Conservation (phyloP, 2,888 invertebrate genomes). For the Macaria liturata region DNA sequence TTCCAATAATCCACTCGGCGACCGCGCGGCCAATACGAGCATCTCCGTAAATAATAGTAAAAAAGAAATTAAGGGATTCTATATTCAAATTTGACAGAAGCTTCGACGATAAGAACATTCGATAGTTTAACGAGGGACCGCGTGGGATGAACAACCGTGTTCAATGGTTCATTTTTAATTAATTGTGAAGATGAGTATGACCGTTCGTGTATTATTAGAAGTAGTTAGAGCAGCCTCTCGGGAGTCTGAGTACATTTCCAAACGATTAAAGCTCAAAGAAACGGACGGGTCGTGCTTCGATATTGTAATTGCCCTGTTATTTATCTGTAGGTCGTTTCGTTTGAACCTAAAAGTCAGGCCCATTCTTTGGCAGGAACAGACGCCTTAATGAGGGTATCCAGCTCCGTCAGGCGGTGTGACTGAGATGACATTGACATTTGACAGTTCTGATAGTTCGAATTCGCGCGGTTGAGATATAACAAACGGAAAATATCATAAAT, state of each 20-base stretch:
- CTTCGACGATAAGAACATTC: slow-evolving; percentile 75
- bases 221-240: slow-evolving; percentile 54
- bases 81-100: slow-evolving; percentile 78
- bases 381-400: slow-evolving; percentile 46
- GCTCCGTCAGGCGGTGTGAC: no score
- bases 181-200: slow-evolving; percentile 60
- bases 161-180: slow-evolving; percentile 73
- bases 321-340: slow-evolving; percentile 60
- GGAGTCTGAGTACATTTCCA: slow-evolving; percentile 61
- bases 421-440: no score
- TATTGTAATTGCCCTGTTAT: slow-evolving; percentile 77
- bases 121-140: slow-evolving; percentile 72
- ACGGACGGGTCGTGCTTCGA: slow-evolving; percentile 73
- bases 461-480: no score
- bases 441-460: no score
- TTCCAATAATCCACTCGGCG: slow-evolving; percentile 71
- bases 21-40: slow-evolving; percentile 44
- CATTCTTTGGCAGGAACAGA: slow-evolving; percentile 73
- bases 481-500: no score
- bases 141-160: slow-evolving; percentile 69
- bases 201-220: slow-evolving; percentile 58
- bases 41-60: slow-evolving; percentile 69
- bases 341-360: slow-evolving; percentile 39
- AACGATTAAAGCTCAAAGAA: slow-evolving; percentile 66
- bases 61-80: slow-evolving; percentile 73